These are phyloP conservation scores for Embiotoca jacksoni DNA, from an alignment of 2,113 vertebrate species.

Conservation along the genomic window DNA sequence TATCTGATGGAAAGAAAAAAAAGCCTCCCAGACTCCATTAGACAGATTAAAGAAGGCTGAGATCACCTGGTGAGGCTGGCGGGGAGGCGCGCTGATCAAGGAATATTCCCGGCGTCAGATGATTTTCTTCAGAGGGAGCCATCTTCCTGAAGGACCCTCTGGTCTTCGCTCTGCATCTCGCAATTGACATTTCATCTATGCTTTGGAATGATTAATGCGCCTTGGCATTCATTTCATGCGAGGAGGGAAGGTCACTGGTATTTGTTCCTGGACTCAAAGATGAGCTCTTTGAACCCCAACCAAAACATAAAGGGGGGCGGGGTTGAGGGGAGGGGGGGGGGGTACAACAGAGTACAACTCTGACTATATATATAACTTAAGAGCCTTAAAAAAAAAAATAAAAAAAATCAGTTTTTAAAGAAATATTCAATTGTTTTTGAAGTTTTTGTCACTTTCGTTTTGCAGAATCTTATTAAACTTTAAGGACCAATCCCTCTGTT, in stretches of 20 bases:
- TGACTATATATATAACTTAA: no score
- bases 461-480: no score
- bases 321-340: no score
- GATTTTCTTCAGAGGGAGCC: slow-evolving; percentile 51
- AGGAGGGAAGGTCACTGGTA: slow-evolving; percentile 62
- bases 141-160: slow-evolving; percentile 15
- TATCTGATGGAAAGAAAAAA: slow-evolving; percentile 39
- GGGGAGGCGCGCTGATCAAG: slow-evolving; percentile 50
- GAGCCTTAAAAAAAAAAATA: no score
- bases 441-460: no score
- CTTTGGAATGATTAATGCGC: slow-evolving; percentile 46
- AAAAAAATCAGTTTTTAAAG: no score
- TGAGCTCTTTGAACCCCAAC: slow-evolving; percentile 27
- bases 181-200: slow-evolving; percentile 57
- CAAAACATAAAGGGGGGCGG: slow-evolving; percentile 12
- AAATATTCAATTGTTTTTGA: no score
- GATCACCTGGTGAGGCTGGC: slow-evolving; percentile 53
- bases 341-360: background rate
- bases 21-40: slow-evolving; percentile 37
- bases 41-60: slow-evolving; percentile 51
- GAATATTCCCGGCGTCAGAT: slow-evolving; percentile 41
- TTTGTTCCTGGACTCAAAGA: slow-evolving; percentile 58
- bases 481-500: no score
- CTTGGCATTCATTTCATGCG: slow-evolving; percentile 58
- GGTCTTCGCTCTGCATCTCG: slow-evolving; percentile 28